Base-by-base conservation (phyloP, 2,888 invertebrate species). In the Dione juno region DNA sequence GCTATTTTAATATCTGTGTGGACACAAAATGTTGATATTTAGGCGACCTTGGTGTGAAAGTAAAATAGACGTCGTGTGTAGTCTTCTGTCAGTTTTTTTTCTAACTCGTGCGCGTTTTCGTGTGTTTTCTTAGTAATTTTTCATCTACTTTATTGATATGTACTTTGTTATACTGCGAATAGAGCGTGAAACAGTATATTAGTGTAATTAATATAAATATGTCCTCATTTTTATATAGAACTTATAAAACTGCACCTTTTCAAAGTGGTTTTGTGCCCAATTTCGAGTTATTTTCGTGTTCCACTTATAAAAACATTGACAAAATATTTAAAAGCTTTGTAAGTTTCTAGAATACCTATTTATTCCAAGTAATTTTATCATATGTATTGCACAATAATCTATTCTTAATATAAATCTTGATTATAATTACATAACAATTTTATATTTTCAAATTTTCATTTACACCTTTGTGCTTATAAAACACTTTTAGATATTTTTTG, bases 191-290 rank as follows among this genome's bases (percentile, higher is more conserved):
- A 21, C 3, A n/a, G 1, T 10, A 37, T 8, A n/a, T 16, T 40
- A 37, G 50, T 64, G 19, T 64, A 21, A 59, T 13, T 37, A 52
- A 28, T 66, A 57, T 53, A 35, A 7, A 75, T 41, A 88, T 88
- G 86, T 83, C 86, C 59, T 85, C 89, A n/a, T 89, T 90, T 80
- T 76, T 91, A 14, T 91, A 90, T 69, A 92, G 88, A 81, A 83
- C 90, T 0, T 91, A 85, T 74, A 89, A 84, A 75, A 89, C 85
- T 52, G 84, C 88, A 0, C 90, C 90, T 0, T 90, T 90, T 73
- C 84, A 86, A 7, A 85, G 79, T 76, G 91, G 89, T 21, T 90
- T 88, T 66, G 80, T 88, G 0, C 89, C 90, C 1, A 83, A 88
- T 52, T 77, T 89, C 6, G 75, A 78, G 40, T 80, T 85, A 59